These are phyloP conservation scores for Adoxophyes honmai DNA, from an alignment of 1,140 invertebrate genomes.

Conservation along the genomic window DNA sequence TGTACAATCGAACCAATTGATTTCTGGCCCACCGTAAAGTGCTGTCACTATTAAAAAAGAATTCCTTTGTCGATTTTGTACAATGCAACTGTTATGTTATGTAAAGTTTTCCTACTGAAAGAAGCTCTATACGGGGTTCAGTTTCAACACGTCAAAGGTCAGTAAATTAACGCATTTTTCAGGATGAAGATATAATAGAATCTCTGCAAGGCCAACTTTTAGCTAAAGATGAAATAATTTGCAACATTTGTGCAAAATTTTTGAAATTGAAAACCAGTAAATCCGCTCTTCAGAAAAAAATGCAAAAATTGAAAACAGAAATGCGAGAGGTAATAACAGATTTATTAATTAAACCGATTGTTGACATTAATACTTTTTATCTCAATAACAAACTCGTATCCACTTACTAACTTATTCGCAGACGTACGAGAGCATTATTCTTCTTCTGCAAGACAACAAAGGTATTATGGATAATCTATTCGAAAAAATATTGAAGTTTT, in stretches of 20 bases:
- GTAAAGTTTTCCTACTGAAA: too few species aligned
- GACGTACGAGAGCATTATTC: constrained; percentile 29
- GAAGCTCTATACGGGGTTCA: too few species aligned
- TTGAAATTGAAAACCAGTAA: constrained; percentile 36
- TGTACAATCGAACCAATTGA: too few species aligned
- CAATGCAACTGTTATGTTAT: too few species aligned
- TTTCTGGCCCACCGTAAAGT: too few species aligned
- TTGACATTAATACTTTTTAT: too few species aligned
- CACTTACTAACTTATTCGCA: constrained; percentile 17
- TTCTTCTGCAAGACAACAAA: constrained; percentile 31
- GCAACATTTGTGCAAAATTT: constrained; percentile 34
- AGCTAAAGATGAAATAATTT: constrained; percentile 37
- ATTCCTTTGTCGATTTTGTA: too few species aligned
- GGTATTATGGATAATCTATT: constrained; percentile 25
- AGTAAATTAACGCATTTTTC: too few species aligned
- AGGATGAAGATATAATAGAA: constrained; percentile 21
- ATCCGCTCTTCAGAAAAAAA: constrained; percentile 24
- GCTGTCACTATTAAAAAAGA: too few species aligned
- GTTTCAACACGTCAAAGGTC: too few species aligned
- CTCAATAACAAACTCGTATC: too few species aligned
- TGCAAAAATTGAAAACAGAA: constrained; percentile 24
- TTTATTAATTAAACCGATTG: too few species aligned
- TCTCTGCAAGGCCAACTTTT: constrained; percentile 28
- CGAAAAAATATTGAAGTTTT: constrained; percentile 22
- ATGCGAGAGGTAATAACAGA: constrained; percentile 29